Evolutionary conservation across 2,797 vertebrate species (phyloP), one percentile per base, ranked within the genome.

Genomic region (Malurus splendens): DNA sequence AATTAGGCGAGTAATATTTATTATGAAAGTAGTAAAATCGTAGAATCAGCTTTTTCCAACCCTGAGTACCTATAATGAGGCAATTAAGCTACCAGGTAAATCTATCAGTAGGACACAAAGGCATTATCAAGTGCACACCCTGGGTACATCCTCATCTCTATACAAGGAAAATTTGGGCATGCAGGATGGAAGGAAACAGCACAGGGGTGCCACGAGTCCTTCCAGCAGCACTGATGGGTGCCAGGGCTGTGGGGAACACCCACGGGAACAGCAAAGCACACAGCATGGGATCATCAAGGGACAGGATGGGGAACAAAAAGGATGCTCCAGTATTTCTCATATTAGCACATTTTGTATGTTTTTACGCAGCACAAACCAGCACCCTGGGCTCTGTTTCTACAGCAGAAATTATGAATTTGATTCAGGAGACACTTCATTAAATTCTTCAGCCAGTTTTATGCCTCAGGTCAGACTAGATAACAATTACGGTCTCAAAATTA

Each of bases 401-500:
- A 44, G 18, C 5, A 64, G 60, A 74, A 86, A 85, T 71, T 12
- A 92, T 67, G 19, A 71, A 73, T 91, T 84, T 77, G 32, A 82
- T 89, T 85, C 84, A 85, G 57, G 15, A 93, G 30, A 54, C 50
- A 39, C 42, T 89, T 91, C 45, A 61, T 71, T 36, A 80, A 82
- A 94, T 76, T 82, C n/a, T 74, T 70, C 51, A 66, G 39, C 54
- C 32, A 59, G 22, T 86, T 86, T 83, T 79, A 70, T 86, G 75
- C 74, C 44, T 83, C 71, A 56, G 81, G 83, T 88, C 86, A 88
- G 90, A 51, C 64, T 50, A 39, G 30, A 50, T 60, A 86, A 90
- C 60, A 86, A 76, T 88, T 90, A 91, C 4, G 0, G 6, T 79
- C 28, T 90, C 55, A 82, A 94, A 92, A 93, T 82, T 82, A 76